phyloP scores from a whole-genome alignment of 2,888 invertebrate species.

The Folsomia candida region DNA sequence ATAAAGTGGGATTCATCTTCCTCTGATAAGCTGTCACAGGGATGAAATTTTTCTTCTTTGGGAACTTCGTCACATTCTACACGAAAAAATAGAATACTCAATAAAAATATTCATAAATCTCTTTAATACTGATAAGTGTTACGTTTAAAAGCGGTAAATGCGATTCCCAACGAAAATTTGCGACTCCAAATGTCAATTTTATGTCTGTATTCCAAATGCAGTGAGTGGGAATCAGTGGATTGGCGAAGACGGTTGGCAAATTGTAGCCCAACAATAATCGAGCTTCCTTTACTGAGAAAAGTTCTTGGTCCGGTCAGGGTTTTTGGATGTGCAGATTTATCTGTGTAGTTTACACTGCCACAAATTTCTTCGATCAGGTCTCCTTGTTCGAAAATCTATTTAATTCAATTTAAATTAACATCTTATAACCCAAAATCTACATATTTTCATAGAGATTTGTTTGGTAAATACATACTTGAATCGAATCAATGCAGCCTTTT shows the following conservation, averaged over 20 bases:
- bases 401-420: too few relatives aligned
- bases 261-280: background rate
- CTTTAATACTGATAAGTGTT: constrained; percentile 1
- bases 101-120: background rate
- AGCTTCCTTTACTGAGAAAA: constrained; percentile 21
- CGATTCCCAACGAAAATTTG: constrained; percentile 24
- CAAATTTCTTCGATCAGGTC: background rate
- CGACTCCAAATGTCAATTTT: constrained; percentile 24
- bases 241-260: background rate
- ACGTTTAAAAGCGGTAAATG: constrained; percentile 36
- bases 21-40: constrained; percentile 21
- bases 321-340: background rate
- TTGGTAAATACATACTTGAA: constrained; percentile 7
- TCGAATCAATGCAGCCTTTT: constrained; percentile 1
- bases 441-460: too few relatives aligned
- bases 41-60: constrained; percentile 2
- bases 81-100: constrained; percentile 2
- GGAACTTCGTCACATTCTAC: background rate
- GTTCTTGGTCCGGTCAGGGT: constrained; percentile 30
- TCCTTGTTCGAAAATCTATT: background rate
- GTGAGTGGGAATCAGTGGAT: background rate
- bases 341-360: background rate
- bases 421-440: too few relatives aligned
- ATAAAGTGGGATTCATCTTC: constrained; percentile 15
- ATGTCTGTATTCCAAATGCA: background rate